A percentile compares a stretch with the other conserved stretches of the same genome.
Evolutionary conservation across 1,140 invertebrate species (phyloP).

Genomic region (Saccostrea echinata): DNA sequence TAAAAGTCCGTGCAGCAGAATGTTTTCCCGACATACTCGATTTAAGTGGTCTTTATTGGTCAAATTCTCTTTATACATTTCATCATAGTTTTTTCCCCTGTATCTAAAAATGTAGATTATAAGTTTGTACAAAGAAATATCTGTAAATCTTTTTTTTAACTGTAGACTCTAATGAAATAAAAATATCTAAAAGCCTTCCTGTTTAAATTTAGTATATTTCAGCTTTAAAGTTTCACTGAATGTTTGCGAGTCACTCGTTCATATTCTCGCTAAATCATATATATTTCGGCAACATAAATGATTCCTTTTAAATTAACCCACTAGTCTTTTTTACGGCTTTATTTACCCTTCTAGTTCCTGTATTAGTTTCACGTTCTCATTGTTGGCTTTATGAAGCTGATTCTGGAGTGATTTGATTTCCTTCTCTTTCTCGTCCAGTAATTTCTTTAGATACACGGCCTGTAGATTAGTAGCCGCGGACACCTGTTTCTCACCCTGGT

Average conservation of each 20-base stretch:
- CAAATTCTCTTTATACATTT: constrained; percentile 37
- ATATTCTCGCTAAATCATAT: no score
- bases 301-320: no score
- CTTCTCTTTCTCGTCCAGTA: constrained; percentile 24
- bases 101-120: constrained; percentile 4
- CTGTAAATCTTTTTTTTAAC: no score
- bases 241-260: no score
- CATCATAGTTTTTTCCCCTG: constrained; percentile 41
- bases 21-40: constrained; percentile 39
- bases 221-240: no score
- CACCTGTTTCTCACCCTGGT: background rate
- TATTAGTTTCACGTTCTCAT: constrained; percentile 20
- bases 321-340: no score
- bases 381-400: constrained; percentile 32
- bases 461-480: background rate
- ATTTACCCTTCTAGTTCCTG: constrained; percentile 26
- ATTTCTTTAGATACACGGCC: constrained; percentile 14
- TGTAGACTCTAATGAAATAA: no score
- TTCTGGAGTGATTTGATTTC: constrained; percentile 15
- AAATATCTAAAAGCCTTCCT: no score
- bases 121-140: no score
- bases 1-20: constrained; percentile 38
- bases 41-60: constrained; percentile 27
- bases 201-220: no score
- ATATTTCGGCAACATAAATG: no score